phyloP scores from a whole-genome alignment of 2,888 invertebrate species.

The Entomobrya multifasciata region DNA sequence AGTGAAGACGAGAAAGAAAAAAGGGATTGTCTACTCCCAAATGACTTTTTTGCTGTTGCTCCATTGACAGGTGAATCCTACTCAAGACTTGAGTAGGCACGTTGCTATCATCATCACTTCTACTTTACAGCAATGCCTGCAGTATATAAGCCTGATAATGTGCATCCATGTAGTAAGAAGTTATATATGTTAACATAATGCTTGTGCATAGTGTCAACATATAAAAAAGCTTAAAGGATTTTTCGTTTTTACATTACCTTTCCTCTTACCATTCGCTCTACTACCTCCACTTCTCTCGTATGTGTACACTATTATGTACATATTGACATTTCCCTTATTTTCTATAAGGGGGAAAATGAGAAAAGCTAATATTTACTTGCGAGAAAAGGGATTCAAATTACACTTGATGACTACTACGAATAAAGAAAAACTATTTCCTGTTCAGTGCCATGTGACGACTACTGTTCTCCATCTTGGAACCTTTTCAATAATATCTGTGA shows the following conservation, averaged over 20 bases:
- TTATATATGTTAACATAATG: constrained; percentile 18
- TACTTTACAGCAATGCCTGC: too few species aligned
- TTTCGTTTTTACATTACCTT: background rate
- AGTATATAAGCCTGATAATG: background rate
- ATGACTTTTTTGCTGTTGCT: constrained; percentile 61
- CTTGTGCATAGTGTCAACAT: constrained; percentile 10
- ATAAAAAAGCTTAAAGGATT: constrained; percentile 47
- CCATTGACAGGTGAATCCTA: constrained; percentile 67
- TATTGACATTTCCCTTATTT: constrained; percentile 66
- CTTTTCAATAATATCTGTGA: background rate
- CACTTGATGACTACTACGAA: constrained; percentile 59
- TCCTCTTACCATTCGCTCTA: background rate
- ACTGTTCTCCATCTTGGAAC: background rate
- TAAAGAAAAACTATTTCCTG: constrained; percentile 36
- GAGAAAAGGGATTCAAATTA: constrained; percentile 70
- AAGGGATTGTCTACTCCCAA: constrained; percentile 58
- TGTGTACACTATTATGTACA: background rate
- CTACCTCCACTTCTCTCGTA: too few species aligned
- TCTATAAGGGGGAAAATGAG: constrained; percentile 69
- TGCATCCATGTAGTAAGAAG: background rate
- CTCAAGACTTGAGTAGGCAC: constrained; percentile 46
- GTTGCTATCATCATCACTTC: constrained; percentile 32
- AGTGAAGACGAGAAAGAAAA: constrained; percentile 15
- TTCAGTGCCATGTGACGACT: background rate
- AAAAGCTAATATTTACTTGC: constrained; percentile 75